Evolutionary conservation across 2,888 invertebrate species (phyloP), one percentile per base, ranked within the genome.

Genomic region (Sarcophaga rosellei): DNA sequence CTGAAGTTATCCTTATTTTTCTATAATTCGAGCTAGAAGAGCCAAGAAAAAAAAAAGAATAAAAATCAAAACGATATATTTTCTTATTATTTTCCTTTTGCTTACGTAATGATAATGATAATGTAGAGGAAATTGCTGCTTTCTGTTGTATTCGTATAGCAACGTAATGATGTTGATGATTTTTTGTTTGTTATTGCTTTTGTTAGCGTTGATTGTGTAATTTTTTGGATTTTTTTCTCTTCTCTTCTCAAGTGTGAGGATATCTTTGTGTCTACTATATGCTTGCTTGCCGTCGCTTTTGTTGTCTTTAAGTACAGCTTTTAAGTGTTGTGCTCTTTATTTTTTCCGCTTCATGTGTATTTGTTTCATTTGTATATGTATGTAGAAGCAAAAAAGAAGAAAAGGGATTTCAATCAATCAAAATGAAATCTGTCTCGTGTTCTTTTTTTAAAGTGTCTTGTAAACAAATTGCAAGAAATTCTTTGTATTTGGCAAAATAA

Each of bases 121-220:
- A 86, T 84, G 69, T 62, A 57, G 81, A 86, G 86, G 83, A 86
- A 86, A 86, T 86, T 86, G 77, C 80, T 83, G 81, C 74, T 74
- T 81, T 83, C 81, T 68, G n/a, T 83, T 59, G 65, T 35, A 35
- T 35, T 10, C n/a, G 35, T 35, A 35, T 35, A 10, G 8, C 35
- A 73, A 8, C 74, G 70, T 81, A 84, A 86, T 84, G 84, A 81
- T 66, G 80, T 80, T 68, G 77, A 63, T 63, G 63, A 35, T 72
- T 21, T 25, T 23, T 69, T 12, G 15, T 23, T 59, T n/a, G 23
- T 62, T 25, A n/a, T 61, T 17, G 35, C 35, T 23, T 20, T 47
- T 61, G 5, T 53, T 53, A 17, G 53, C 17, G 3, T 17, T 44
- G 35, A 75, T 53, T 79, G 10, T 44, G 53, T 53, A 17, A 25